Evolutionary conservation across 2,888 invertebrate genomes (phyloP), one percentile per base, ranked within the genome.

Genomic region (Campaea margaritaria): DNA sequence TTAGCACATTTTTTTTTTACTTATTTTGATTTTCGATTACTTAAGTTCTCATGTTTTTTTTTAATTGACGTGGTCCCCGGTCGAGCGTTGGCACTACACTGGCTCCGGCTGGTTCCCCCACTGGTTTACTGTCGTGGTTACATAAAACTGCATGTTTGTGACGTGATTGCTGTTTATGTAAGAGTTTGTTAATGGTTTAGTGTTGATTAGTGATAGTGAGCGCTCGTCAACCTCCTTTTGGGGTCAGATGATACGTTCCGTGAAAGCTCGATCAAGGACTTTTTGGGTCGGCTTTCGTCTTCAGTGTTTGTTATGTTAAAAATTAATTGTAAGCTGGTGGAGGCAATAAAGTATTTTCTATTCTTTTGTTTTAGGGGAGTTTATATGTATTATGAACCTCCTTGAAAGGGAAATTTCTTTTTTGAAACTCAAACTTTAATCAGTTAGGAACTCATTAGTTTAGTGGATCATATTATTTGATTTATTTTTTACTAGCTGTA

Each of bases 111-210:
- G 42, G 34, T 47, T 43, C 57, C 69, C 54, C 67, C 67, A 58
- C 68, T 66, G 59, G 51, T 14, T 36, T 36, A 21, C 38, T 12
- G 39, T 45, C 47, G 38, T 49, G 56, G 75, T 83, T 83, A 83
- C 74, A 75, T 82, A 81, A 83, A 82, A 76, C 77, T 74, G 77
- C 70, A 78, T 79, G 75, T 58, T 64, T 46, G 69, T 77, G 81
- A 79, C 79, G 78, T 63, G 63, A 58, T 55, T 2, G 41, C n/a
- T 14, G 55, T 73, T 80, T 79, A 79, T 74, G 78, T 78, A 81
- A 81, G 69, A 47, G 36, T 15, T 34, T 12, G 39, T 49, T 49
- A 31, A 57, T 57, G 49, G 34, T 47, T 47, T 49, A 62, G 61
- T 67, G 65, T 64, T 78, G 75, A 74, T 74, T 73, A 78, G 79